Conservation (phyloP, 35 echinoderm and acorn worm species). For the Chiridota heheva region DNA sequence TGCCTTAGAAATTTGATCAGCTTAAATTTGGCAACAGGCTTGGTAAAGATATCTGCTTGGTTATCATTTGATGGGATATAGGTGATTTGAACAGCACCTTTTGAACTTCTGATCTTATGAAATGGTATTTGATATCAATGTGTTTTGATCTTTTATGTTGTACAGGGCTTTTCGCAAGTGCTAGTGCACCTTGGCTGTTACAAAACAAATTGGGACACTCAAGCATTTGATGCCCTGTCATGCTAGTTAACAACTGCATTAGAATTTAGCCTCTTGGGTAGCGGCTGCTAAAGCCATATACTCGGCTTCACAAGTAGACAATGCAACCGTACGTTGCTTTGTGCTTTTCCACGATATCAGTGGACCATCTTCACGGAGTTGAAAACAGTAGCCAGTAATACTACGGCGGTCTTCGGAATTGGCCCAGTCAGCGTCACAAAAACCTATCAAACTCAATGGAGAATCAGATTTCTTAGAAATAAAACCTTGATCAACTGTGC, state of each 20-base stretch:
- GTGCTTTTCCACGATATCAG: conserved; percentile 14
- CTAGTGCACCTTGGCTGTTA: conserved; percentile 9
- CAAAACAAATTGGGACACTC: no score
- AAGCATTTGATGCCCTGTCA: no score
- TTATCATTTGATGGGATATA: conserved; percentile 42
- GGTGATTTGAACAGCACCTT: conserved; percentile 18
- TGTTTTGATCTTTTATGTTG: conserved; percentile 35
- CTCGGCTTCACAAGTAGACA: conserved; percentile 47
- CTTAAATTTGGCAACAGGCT: no score
- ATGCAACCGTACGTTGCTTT: conserved; percentile 27
- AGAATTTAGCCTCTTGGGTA: conserved; percentile 32
- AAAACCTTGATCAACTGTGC: conserved; percentile 5
- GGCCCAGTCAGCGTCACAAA: conserved; percentile 34
- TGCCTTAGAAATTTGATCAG: no score
- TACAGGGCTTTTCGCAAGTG: conserved; percentile 33
- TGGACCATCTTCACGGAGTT: conserved; percentile 2
- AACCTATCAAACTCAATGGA: neutral
- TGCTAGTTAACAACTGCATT: no score
- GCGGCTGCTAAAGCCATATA: conserved; percentile 37
- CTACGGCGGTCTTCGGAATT: conserved; percentile 15
- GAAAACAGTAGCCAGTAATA: conserved; percentile 40
- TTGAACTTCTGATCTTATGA: conserved; percentile 35
- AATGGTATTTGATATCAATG: conserved; percentile 54
- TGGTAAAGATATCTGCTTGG: conserved; percentile 32
- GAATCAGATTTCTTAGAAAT: neutral